These are phyloP conservation scores for Neoniphon sammara DNA, from an alignment of 2,797 vertebrate genomes.

Conservation along the genomic window DNA sequence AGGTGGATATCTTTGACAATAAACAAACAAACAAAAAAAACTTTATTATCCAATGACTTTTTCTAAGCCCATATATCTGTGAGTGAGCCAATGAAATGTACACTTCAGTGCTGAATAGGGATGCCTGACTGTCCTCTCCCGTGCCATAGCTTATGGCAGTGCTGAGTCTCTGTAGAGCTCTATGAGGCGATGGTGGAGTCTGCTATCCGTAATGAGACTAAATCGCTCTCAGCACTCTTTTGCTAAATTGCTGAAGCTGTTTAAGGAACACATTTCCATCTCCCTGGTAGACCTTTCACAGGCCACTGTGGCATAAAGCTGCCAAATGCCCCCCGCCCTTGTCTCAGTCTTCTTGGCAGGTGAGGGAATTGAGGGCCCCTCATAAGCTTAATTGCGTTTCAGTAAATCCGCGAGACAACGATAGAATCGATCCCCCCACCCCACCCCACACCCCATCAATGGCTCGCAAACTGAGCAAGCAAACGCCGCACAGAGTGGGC, in stretches of 20 bases:
- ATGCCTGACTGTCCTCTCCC: constrained; percentile 1
- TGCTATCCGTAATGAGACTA: constrained; percentile 40
- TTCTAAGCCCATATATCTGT: constrained; percentile 13
- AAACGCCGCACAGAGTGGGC: constrained; percentile 3
- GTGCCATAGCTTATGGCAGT: constrained; percentile 14
- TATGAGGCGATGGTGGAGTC: constrained; percentile 30
- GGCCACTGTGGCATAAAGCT: constrained; percentile 49
- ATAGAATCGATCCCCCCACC: constrained; percentile 29
- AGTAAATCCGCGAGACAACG: constrained; percentile 41
- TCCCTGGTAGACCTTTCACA: constrained; percentile 45
- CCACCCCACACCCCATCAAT: constrained; percentile 3
- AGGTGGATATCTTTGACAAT: no score
- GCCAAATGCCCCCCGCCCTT: constrained; percentile 30
- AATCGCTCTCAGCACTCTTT: constrained; percentile 44
- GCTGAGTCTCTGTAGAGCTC: not conserved
- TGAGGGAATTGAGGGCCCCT: constrained; percentile 50
- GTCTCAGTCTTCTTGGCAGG: constrained; percentile 45
- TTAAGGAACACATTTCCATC: constrained; percentile 51
- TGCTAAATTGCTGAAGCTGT: constrained; percentile 59
- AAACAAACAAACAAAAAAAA: no score
- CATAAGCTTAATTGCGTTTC: constrained; percentile 57
- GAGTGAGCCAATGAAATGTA: not conserved
- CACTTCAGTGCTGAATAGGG: not conserved
- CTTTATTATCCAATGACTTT: no score
- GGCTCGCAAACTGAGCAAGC: constrained; percentile 30